phyloP scores from a whole-genome alignment of 2,888 invertebrate genomes.

The Troides helena region DNA sequence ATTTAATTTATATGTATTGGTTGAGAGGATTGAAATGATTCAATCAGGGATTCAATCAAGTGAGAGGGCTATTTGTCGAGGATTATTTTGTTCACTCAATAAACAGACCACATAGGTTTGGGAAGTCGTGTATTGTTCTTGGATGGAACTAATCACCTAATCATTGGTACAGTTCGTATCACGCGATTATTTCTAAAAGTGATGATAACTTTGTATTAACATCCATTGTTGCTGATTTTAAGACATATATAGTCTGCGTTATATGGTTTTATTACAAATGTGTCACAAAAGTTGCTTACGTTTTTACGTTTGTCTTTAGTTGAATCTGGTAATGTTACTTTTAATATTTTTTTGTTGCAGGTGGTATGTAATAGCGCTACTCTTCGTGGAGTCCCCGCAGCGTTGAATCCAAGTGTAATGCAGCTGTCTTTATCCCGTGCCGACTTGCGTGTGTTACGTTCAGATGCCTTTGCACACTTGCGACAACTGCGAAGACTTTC shows the following conservation, averaged over 20 bases:
- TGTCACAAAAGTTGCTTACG: too few relatives aligned
- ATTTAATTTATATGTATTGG: constrained; percentile 9
- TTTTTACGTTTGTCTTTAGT: too few relatives aligned
- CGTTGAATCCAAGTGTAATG: constrained; percentile 88
- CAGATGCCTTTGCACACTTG: constrained; percentile 91
- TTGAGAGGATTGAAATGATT: constrained; percentile 2
- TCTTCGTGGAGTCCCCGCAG: constrained; percentile 88
- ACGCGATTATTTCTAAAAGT: background rate
- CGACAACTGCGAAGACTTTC: constrained; percentile 89
- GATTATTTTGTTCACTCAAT: constrained; percentile 11
- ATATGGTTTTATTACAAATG: too few relatives aligned
- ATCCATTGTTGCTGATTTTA: background rate
- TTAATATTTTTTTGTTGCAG: constrained; percentile 62
- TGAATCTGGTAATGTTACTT: too few relatives aligned
- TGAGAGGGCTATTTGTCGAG: constrained; percentile 3
- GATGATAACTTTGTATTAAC: background rate
- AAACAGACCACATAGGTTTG: constrained; percentile 5
- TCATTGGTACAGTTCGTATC: background rate
- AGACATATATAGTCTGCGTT: too few relatives aligned
- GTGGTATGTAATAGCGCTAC: constrained; percentile 94
- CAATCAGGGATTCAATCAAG: constrained; percentile 1
- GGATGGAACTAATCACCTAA: constrained; percentile 7
- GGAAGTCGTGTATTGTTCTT: constrained; percentile 2
- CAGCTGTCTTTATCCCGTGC: constrained; percentile 93
- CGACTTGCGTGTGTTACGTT: constrained; percentile 88